Base-by-base conservation (phyloP, 1,140 invertebrate species). In the Dendrolimus kikuchii region DNA sequence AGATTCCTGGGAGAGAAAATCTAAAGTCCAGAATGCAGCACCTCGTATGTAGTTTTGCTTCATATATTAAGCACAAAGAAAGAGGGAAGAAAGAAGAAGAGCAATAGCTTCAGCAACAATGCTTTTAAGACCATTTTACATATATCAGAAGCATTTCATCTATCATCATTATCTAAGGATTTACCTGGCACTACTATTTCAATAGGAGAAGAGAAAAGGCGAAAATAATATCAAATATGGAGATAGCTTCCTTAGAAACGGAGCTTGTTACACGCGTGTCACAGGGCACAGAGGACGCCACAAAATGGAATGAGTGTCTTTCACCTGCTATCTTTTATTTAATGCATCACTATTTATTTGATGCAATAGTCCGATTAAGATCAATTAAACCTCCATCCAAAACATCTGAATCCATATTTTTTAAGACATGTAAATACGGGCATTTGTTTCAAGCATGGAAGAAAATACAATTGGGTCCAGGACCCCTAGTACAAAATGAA, bases 1-100 rank as follows among this genome's bases (percentile, higher is more conserved):
- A n/a, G n/a, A 4, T 42, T 7, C 2, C 41, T 42, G n/a, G n/a
- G 41, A 42, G n/a, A 42, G n/a, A 7, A 42, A 42, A 42, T 42
- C 41, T 42, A 42, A 42, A 42, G n/a, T 7, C 6, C 2, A 42
- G n/a, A 42, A 42, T 42, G 41, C 6, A n/a, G n/a, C 3, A 42
- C 6, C n/a, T 42, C 6, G 6, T 42, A 7, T 42, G 41, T 42
- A 36, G 37, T 4, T 64, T 64, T 42, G 61, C 58, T 43, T 60
- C 61, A 2, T 64, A 64, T 40, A 46, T 64, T 1, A 64, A 64
- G 39, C 61, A 64, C 42, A 64, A 64, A 43, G 62, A 64, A 58
- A 54, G 62, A 41, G 59, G 51, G 2, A 58, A 61, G 44, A 64
- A 64, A 38, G 59, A 39, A 46, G 59, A 36, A 50, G 62, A 9